Conservation (phyloP, 2,113 vertebrate genomes). For the human (Homo sapiens) region GRCh38 chr3:172808501-172809000, state of each 20-base stretch:
- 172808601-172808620: background rate
- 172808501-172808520: conserved; percentile 2
- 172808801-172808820: background rate
- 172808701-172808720: background rate
- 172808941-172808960: conserved; percentile 5
- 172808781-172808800: background rate
- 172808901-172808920: background rate
- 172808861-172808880: background rate
- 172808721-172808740: background rate
- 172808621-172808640: background rate
- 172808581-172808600: background rate
- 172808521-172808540: conserved; percentile 4
- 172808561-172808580: conserved; percentile 6
- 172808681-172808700: background rate
- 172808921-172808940: background rate
- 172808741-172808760: background rate
- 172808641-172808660: background rate
- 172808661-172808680: background rate
- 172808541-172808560: background rate
- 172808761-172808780: background rate
- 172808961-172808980: background rate
- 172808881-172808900: background rate
- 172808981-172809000: background rate
- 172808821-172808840: background rate
- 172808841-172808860: background rate